phyloP scores from a whole-genome alignment of 92 coral and sea anemone species.

The Epizoanthus rinbou region DNA sequence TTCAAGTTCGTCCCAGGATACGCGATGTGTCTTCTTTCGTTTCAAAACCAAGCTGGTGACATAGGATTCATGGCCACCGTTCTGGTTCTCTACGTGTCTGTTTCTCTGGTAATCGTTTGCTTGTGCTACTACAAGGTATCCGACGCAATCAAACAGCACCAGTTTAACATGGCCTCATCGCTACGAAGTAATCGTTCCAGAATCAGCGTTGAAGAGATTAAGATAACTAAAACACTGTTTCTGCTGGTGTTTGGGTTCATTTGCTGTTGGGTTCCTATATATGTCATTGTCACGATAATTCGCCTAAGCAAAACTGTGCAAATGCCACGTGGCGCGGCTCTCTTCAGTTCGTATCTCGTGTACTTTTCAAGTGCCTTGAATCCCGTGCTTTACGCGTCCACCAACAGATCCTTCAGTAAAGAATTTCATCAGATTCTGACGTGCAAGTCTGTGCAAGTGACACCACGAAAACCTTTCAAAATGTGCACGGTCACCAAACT shows the following conservation, averaged over 20 bases:
- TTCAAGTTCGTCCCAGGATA: constrained; percentile 44
- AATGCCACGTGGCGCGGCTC: constrained; percentile 15
- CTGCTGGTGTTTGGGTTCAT: constrained; percentile 17
- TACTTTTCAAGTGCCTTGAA: constrained; percentile 22
- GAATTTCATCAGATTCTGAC: constrained; percentile 11
- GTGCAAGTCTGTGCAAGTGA: not conserved
- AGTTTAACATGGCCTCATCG: constrained; percentile 35
- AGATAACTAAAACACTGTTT: constrained; percentile 19
- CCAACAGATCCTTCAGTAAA: constrained; percentile 1
- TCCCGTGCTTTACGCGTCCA: constrained; percentile 7
- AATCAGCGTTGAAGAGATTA: constrained; percentile 37
- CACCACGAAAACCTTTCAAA: not conserved
- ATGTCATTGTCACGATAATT: not conserved
- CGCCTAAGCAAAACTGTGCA: not conserved
- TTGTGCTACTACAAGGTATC: constrained; percentile 43
- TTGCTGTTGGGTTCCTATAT: constrained; percentile 7
- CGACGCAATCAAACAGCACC: constrained; percentile 28
- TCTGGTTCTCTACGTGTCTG: constrained; percentile 34
- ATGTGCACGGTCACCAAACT: not conserved
- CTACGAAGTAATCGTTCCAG: constrained; percentile 12
- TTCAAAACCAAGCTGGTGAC: constrained; percentile 37
- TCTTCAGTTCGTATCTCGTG: not conserved
- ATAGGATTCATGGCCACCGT: constrained; percentile 39
- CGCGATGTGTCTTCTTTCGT: constrained; percentile 35
- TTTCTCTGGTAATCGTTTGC: constrained; percentile 17